Conservation (phyloP, 2,797 vertebrate species). For the Melopsittacus undulatus region DNA sequence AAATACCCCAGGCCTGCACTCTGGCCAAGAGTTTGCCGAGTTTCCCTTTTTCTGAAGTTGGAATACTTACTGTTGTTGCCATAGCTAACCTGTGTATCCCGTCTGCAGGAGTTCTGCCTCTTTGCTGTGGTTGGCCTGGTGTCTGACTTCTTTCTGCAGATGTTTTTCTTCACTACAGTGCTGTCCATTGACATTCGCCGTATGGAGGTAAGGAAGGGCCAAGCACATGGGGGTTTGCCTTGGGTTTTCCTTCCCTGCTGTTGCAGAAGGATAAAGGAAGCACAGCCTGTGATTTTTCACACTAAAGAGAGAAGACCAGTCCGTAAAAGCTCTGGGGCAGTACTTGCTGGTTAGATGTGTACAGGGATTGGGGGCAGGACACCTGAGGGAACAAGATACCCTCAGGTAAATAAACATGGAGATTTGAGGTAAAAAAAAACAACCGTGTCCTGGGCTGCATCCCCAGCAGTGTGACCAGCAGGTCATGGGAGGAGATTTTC, state of each 20-base stretch:
- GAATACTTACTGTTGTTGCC: rapidly evolving
- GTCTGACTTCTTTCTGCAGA: slow-evolving; percentile 98
- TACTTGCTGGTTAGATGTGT: not conserved
- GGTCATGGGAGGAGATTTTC: not conserved
- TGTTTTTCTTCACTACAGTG: slow-evolving; percentile 98
- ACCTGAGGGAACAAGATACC: not conserved
- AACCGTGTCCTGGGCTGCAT: not conserved
- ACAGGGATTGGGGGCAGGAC: rapidly evolving
- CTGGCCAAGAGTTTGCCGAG: not conserved
- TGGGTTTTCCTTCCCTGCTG: not conserved
- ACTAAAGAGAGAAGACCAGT: rapidly evolving
- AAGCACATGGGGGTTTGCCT: rapidly evolving
- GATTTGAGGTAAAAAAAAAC: not conserved
- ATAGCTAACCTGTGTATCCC: not conserved
- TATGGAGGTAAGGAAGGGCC: slow-evolving; percentile 87
- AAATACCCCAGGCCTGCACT: not conserved
- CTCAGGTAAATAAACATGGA: rapidly evolving
- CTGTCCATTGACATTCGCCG: slow-evolving; percentile 97
- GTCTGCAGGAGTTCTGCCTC: slow-evolving; percentile 92
- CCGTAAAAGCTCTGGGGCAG: rapidly evolving
- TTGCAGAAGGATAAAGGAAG: not conserved
- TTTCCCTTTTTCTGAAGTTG: not conserved
- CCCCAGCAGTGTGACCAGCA: not conserved
- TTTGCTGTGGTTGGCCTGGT: slow-evolving; percentile 97
- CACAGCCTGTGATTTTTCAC: too few species aligned